Percentiles rank a stretch among this genome's conserved stretches.
Conservation (phyloP, 2,888 invertebrate genomes). For the Ernsta delagoae region DNA sequence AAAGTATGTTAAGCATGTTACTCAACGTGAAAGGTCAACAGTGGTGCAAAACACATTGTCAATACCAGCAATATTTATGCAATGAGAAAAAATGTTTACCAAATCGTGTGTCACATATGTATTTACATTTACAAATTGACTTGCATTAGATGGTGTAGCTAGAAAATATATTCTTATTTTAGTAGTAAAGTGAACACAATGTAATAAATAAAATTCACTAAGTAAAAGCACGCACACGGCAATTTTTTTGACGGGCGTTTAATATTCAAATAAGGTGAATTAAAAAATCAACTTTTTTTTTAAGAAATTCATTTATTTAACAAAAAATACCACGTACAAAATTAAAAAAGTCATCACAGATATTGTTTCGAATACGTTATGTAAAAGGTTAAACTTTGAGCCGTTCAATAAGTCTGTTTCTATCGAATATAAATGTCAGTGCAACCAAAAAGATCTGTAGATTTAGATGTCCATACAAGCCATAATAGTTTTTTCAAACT, state of each 20-base stretch:
- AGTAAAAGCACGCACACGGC: too few species aligned
- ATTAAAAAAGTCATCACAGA: constrained; percentile 8
- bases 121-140: neutral
- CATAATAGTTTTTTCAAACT: too few species aligned
- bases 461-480: too few species aligned
- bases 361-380: neutral
- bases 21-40: constrained; percentile 17
- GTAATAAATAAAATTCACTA: too few species aligned
- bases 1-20: constrained; percentile 5
- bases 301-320: constrained; percentile 4
- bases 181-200: neutral
- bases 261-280: too few species aligned
- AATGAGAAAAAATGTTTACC: constrained; percentile 18
- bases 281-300: neutral
- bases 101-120: constrained; percentile 11
- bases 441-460: too few species aligned
- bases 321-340: neutral
- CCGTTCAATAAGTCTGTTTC: too few species aligned
- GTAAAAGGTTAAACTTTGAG: too few species aligned
- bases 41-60: constrained; percentile 18
- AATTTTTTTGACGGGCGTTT: too few species aligned
- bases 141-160: neutral
- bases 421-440: neutral
- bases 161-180: neutral
- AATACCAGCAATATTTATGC: constrained; percentile 13